Conservation (phyloP, 2,888 invertebrate genomes). For the Aproaerema taeniolella region DNA sequence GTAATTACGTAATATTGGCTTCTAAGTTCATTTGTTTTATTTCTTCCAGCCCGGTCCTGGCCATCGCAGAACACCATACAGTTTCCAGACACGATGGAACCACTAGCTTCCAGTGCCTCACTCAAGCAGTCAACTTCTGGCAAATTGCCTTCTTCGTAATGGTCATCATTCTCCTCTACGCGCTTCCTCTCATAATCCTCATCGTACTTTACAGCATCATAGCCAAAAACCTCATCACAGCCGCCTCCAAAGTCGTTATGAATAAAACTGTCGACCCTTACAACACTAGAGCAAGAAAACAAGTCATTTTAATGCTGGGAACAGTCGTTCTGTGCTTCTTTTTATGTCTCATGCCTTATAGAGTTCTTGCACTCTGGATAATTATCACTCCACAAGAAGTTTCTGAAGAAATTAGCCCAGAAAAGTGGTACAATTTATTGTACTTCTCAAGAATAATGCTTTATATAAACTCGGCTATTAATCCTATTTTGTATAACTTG, state of each 20-base stretch:
- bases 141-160: constrained; percentile 87
- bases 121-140: constrained; percentile 86
- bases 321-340: constrained; percentile 93
- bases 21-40: constrained; percentile 53
- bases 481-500: constrained; percentile 94
- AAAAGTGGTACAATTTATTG: constrained; percentile 88
- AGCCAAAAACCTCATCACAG: constrained; percentile 87
- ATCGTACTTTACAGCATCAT: constrained; percentile 89
- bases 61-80: constrained; percentile 84
- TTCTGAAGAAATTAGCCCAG: constrained; percentile 82
- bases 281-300: constrained; percentile 84
- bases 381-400: constrained; percentile 85
- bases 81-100: constrained; percentile 83
- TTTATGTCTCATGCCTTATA: constrained; percentile 91
- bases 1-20: too few relatives aligned
- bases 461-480: constrained; percentile 92
- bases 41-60: constrained; percentile 86
- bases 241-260: constrained; percentile 81
- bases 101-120: constrained; percentile 85
- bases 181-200: constrained; percentile 87
- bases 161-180: constrained; percentile 87
- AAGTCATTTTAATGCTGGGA: constrained; percentile 91
- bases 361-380: constrained; percentile 89
- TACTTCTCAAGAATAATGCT: constrained; percentile 92
- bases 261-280: constrained; percentile 85